A percentile compares a stretch with the other conserved stretches of the same genome.
phyloP scores from a whole-genome alignment of 2,797 vertebrate genomes.

The Heterohyrax brucei region DNA sequence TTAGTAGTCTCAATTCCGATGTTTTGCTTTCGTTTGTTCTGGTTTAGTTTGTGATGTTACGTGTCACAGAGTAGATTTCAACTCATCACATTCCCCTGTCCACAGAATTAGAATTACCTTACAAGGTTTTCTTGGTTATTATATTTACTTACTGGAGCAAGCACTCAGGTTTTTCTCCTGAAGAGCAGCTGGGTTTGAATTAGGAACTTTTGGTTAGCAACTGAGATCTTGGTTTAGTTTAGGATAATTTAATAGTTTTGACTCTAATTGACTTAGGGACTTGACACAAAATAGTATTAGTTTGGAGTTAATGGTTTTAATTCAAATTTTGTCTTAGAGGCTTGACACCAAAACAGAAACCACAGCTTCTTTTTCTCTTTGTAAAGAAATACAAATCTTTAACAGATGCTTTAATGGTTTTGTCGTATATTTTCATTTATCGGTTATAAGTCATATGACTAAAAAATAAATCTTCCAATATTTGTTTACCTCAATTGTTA shows the following conservation, averaged over 20 bases:
- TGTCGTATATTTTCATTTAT: slow-evolving; percentile 14
- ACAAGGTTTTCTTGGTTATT: too few species aligned
- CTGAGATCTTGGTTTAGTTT: neutral
- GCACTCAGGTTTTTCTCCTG: too few species aligned
- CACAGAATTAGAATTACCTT: too few species aligned
- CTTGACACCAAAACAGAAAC: neutral
- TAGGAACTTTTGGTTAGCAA: too few species aligned
- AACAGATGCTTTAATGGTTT: neutral
- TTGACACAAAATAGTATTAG: neutral
- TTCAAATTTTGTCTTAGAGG: neutral
- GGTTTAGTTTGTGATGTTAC: too few species aligned
- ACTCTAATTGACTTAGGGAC: neutral
- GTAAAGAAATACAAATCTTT: slow-evolving; percentile 9
- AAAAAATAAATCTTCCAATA: slow-evolving; percentile 26
- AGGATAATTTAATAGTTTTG: neutral
- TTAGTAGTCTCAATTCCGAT: neutral
- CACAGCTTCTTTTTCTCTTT: neutral
- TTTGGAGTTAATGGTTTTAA: neutral
- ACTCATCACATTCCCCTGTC: too few species aligned
- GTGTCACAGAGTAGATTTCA: too few species aligned
- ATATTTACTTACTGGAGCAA: too few species aligned
- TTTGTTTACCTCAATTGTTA: neutral
- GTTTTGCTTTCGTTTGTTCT: too few species aligned
- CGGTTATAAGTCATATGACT: neutral
- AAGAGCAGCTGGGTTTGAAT: too few species aligned